These are phyloP conservation scores for Danio albolineatus DNA, from an alignment of 2,797 vertebrate species.

Conservation along the genomic window DNA sequence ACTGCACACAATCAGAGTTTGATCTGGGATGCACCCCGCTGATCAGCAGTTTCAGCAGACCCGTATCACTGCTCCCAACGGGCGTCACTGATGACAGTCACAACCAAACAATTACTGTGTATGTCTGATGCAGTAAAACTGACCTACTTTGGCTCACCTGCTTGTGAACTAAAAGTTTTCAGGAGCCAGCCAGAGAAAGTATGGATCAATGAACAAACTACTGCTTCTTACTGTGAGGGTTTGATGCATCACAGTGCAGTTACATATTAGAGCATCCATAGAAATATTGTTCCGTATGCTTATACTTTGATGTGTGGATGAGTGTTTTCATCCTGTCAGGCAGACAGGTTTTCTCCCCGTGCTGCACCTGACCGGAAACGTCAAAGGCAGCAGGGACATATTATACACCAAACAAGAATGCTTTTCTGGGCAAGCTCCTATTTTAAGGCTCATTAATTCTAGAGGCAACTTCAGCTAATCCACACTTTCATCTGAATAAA, in stretches of 20 bases:
- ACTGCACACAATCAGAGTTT: slow-evolving; percentile 42
- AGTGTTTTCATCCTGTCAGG: slow-evolving; percentile 24
- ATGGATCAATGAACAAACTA: slow-evolving; percentile 46
- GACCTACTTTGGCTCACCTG: slow-evolving; percentile 43
- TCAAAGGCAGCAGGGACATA: slow-evolving; percentile 36
- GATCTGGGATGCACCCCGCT: slow-evolving; percentile 46
- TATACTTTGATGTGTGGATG: slow-evolving; percentile 14
- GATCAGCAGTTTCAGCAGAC: slow-evolving; percentile 45
- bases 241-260: slow-evolving; percentile 26
- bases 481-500: slow-evolving; percentile 51
- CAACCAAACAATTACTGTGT: slow-evolving; percentile 19
- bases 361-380: slow-evolving; percentile 31
- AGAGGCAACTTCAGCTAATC: slow-evolving; percentile 53
- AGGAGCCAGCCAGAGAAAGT: slow-evolving; percentile 17
- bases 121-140: slow-evolving; percentile 33
- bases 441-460: slow-evolving; percentile 60
- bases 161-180: slow-evolving; percentile 30
- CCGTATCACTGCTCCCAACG: slow-evolving; percentile 35
- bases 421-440: slow-evolving; percentile 52
- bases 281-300: slow-evolving; percentile 1
- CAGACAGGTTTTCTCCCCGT: slow-evolving; percentile 11
- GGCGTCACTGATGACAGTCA: slow-evolving; percentile 35
- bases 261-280: slow-evolving; percentile 10
- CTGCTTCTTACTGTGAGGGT: slow-evolving; percentile 45
- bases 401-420: slow-evolving; percentile 43